These are phyloP conservation scores for Podilymbus podiceps DNA, from an alignment of 2,113 vertebrate genomes.

Conservation along the genomic window DNA sequence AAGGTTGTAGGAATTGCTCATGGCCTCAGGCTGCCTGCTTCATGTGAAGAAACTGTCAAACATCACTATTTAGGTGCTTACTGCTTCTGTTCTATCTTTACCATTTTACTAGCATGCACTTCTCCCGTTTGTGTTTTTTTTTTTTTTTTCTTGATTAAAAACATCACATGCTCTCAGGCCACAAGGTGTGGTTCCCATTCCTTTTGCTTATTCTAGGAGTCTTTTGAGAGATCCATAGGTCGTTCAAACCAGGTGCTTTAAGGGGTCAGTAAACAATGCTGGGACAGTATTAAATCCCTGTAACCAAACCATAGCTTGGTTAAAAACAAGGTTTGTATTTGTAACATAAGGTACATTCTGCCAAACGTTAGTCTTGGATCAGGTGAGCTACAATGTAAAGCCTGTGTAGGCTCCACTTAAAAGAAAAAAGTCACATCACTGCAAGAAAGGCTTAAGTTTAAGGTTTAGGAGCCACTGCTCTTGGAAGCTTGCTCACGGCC, in stretches of 20 bases:
- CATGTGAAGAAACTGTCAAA: neutral
- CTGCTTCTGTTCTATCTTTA: neutral
- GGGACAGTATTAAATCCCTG: neutral
- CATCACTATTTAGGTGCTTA: neutral
- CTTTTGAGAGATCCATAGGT: neutral
- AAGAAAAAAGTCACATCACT: neutral
- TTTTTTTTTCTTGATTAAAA: neutral
- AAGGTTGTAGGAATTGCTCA: neutral
- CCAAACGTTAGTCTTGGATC: neutral
- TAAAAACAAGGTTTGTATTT: neutral
- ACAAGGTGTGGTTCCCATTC: neutral
- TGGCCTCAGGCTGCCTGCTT: neutral
- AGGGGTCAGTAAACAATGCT: neutral
- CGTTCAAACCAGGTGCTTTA: neutral
- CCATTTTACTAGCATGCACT: neutral
- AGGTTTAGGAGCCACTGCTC: neutral
- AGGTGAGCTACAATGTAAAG: neutral
- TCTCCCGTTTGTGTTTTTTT: neutral
- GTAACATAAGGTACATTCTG: neutral
- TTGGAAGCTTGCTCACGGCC: neutral
- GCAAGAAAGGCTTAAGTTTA: neutral
- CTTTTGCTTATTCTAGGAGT: neutral
- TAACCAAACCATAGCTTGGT: neutral
- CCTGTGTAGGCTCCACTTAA: neutral
- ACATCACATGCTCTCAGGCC: neutral